These are phyloP conservation scores for Pterocles gutturalis DNA, from an alignment of 2,113 vertebrate genomes.

Conservation along the genomic window DNA sequence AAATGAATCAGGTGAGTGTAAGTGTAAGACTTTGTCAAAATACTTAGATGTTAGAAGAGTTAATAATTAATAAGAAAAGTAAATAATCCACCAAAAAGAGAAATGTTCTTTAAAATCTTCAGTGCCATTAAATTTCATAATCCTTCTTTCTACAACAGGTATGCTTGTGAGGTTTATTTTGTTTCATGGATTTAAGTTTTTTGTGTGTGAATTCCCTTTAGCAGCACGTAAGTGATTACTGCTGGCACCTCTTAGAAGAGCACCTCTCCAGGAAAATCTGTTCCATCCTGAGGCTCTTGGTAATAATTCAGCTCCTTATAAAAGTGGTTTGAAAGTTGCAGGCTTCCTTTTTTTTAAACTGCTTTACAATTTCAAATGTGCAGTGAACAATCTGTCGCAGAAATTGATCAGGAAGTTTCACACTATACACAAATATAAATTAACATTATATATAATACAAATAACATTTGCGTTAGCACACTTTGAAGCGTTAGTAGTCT, in stretches of 20 bases:
- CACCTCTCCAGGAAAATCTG: not conserved
- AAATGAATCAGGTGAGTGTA: conserved; percentile 86
- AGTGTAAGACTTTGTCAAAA: conserved; percentile 71
- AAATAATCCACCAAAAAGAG: not conserved
- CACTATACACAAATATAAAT: not conserved
- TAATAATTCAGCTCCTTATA: not conserved
- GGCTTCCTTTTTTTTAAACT: not conserved
- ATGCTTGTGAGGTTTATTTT: not conserved
- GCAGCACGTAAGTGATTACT: not conserved
- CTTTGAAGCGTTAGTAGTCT: conserved; percentile 16
- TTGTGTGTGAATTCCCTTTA: not conserved
- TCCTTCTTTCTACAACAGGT: not conserved
- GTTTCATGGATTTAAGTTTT: not conserved
- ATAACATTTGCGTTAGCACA: not conserved
- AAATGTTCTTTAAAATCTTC: not conserved
- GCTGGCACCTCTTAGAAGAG: not conserved
- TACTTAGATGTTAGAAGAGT: conserved; percentile 53
- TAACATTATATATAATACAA: not conserved
- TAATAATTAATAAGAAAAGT: conserved; percentile 53
- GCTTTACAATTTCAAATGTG: not conserved
- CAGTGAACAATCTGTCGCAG: not conserved
- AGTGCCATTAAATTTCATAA: not conserved
- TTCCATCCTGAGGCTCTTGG: not conserved
- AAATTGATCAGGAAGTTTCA: not conserved
- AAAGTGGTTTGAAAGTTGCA: not conserved